Conservation (phyloP, 2,888 invertebrate species). For the Hoplodrina blanda region DNA sequence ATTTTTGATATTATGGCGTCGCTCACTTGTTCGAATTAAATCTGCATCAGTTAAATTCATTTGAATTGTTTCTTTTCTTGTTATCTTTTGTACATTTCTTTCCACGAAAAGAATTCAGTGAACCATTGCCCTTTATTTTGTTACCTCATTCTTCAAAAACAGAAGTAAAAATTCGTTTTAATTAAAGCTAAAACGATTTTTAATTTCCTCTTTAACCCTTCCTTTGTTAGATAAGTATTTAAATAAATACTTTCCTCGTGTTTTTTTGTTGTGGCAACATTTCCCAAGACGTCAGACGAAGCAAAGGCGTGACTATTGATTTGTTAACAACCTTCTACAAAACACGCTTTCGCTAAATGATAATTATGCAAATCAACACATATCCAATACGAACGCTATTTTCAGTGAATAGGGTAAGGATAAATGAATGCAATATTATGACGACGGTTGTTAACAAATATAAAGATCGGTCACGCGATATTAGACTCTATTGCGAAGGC, state of each 20-base stretch:
- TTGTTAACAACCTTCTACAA: slow-evolving; percentile 75
- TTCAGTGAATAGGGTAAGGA: slow-evolving; percentile 54
- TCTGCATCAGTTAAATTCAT: neutral
- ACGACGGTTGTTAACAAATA: slow-evolving; percentile 25
- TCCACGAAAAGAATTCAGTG: neutral
- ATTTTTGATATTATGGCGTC: neutral
- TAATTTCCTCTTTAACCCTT: slow-evolving; percentile 6
- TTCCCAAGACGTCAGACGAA: slow-evolving; percentile 49
- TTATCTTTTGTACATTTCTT: neutral
- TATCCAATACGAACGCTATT: slow-evolving; percentile 46
- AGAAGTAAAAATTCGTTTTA: slow-evolving; percentile 6
- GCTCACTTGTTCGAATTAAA: neutral
- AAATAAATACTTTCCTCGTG: slow-evolving; percentile 6
- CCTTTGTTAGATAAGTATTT: slow-evolving; percentile 6
- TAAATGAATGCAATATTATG: slow-evolving; percentile 32
- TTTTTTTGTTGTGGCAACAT: slow-evolving; percentile 28
- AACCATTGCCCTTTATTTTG: neutral
- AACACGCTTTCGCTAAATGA: slow-evolving; percentile 82
- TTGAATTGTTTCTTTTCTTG: neutral
- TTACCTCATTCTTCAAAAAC: neutral
- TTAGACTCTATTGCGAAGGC: slow-evolving; percentile 16
- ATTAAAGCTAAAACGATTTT: neutral
- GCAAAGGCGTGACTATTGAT: slow-evolving; percentile 71
- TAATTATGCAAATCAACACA: slow-evolving; percentile 69
- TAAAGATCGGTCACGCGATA: slow-evolving; percentile 16